Evolutionary conservation across 2,888 invertebrate genomes (phyloP).

Genomic region (Tillus elongatus): DNA sequence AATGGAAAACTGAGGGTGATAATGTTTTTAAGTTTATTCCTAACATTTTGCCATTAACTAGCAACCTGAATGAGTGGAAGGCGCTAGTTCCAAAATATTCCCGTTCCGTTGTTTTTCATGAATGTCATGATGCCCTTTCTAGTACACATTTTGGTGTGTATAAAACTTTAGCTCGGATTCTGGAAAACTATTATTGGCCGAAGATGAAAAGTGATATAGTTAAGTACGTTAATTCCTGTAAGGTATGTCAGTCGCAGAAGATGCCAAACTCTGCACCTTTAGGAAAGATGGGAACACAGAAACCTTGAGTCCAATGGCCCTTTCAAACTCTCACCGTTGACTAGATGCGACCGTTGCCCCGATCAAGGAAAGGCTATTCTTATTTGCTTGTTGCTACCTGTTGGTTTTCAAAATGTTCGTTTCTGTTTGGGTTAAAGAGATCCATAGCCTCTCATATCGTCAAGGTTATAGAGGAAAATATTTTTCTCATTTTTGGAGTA

Average conservation of each 20-base stretch:
- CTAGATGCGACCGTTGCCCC: not conserved
- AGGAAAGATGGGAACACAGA: not conserved
- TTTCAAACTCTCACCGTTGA: not conserved
- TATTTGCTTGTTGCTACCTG: not conserved
- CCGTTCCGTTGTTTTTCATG: not conserved
- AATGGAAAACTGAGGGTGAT: slow-evolving; percentile 2
- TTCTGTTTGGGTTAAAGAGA: not conserved
- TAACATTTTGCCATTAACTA: not conserved
- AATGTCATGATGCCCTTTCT: not conserved
- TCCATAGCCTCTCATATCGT: not conserved
- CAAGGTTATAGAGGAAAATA: not conserved
- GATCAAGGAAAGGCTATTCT: not conserved
- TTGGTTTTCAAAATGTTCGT: not conserved
- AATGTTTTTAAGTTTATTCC: not conserved
- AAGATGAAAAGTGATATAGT: not conserved
- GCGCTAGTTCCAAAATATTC: not conserved
- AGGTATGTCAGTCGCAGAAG: not conserved
- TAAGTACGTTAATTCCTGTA: not conserved
- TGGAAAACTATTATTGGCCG: slow-evolving; percentile 1
- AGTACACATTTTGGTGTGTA: not conserved
- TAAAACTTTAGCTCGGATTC: not conserved
- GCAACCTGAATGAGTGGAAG: not conserved
- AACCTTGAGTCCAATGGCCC: not conserved
- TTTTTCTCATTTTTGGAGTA: not conserved
- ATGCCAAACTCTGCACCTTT: not conserved